Conservation (phyloP, 2,888 invertebrate genomes). For the Drymonia ruficornis region DNA sequence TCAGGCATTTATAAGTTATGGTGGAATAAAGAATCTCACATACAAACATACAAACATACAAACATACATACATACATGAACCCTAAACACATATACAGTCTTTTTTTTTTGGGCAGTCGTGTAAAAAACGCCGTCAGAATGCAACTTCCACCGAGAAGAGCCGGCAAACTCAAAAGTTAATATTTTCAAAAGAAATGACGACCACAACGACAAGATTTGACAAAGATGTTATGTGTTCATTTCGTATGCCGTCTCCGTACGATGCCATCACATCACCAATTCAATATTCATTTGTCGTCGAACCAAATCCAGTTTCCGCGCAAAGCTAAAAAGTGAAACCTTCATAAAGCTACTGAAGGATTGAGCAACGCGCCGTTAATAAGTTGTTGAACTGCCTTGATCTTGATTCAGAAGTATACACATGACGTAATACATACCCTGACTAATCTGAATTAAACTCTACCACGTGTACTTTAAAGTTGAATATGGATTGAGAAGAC, state of each 20-base stretch:
- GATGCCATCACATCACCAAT: neutral
- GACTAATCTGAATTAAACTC: neutral
- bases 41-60: no score
- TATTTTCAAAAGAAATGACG: no score
- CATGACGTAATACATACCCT: constrained; percentile 21
- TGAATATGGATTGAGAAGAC: constrained; percentile 7
- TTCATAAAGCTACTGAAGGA: constrained; percentile 17
- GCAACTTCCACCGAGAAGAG: no score
- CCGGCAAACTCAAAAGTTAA: no score
- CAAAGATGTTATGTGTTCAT: no score
- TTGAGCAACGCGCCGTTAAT: constrained; percentile 13
- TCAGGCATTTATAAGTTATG: no score
- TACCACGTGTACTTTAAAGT: rapidly evolving
- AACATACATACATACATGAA: no score
- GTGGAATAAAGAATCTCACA: no score
- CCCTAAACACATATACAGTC: no score
- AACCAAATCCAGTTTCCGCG: constrained; percentile 4
- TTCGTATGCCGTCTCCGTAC: neutral
- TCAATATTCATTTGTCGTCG: neutral
- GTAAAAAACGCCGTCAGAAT: no score
- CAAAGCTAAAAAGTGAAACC: constrained; percentile 8
- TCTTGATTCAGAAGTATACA: constrained; percentile 17
- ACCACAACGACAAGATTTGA: no score
- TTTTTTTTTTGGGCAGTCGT: no score
- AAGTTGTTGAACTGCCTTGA: constrained; percentile 25